phyloP scores from a whole-genome alignment of 2,113 vertebrate genomes.

The Dicentrarchus labrax region DNA sequence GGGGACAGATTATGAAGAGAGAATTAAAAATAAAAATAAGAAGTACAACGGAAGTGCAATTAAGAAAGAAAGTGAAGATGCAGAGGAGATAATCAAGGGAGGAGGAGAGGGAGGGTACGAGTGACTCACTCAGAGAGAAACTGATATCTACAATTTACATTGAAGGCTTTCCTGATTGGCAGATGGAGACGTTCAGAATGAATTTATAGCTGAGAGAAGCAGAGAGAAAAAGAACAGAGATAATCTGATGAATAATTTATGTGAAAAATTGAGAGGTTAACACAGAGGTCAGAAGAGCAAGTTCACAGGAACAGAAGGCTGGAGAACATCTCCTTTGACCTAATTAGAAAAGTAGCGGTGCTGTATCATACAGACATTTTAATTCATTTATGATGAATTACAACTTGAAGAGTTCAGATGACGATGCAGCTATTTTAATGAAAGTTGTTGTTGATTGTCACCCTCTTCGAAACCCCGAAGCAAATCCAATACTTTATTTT shows the following conservation, averaged over 20 bases:
- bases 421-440: background rate
- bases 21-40: background rate
- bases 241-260: slow-evolving; percentile 5
- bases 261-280: background rate
- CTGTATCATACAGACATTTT: background rate
- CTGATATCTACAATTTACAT: slow-evolving; percentile 1
- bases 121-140: background rate
- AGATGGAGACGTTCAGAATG: background rate
- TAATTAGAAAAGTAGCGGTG: background rate
- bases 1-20: background rate
- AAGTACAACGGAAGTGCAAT: background rate
- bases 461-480: background rate
- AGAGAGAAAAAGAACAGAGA: background rate
- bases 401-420: background rate
- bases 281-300: background rate
- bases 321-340: background rate
- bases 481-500: background rate
- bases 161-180: background rate
- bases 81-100: background rate
- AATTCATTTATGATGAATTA: background rate
- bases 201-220: background rate
- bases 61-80: background rate
- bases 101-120: background rate
- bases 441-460: background rate
- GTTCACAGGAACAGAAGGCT: background rate